Evolutionary conservation across 1,140 invertebrate genomes (phyloP).

Genomic region (Stenopsyche tienmushanensis): DNA sequence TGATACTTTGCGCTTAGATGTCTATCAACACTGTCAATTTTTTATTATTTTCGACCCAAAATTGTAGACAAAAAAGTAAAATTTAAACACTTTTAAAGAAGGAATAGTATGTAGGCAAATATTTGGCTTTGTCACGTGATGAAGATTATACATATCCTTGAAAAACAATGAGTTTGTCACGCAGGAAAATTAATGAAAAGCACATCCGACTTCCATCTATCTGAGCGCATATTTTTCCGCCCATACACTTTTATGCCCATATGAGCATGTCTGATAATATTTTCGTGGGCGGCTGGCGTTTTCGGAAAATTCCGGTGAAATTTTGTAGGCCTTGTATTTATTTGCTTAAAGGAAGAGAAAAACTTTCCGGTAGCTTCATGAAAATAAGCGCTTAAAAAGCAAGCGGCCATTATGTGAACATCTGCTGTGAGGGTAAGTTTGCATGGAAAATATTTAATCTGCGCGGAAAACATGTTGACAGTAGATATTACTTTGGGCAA

Average conservation of each 20-base stretch:
- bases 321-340: not conserved
- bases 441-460: constrained; percentile 35
- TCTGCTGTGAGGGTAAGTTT: constrained; percentile 29
- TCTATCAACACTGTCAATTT: too few species aligned
- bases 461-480: constrained; percentile 31
- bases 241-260: not conserved
- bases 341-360: constrained; percentile 2
- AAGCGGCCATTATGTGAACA: constrained; percentile 33
- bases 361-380: constrained; percentile 21
- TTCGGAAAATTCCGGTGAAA: not conserved
- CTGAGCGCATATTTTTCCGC: not conserved
- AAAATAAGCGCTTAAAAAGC: constrained; percentile 37
- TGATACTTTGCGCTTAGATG: too few species aligned
- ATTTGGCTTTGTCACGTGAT: not conserved
- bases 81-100: too few species aligned
- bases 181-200: not conserved
- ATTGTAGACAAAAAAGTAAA: too few species aligned
- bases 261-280: not conserved
- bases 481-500: constrained; percentile 27
- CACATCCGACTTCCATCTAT: not conserved
- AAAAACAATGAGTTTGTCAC: too few species aligned
- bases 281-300: not conserved
- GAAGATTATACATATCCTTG: not conserved
- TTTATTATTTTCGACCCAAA: too few species aligned
- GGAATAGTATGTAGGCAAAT: not conserved